Conservation (phyloP, 2,888 invertebrate species). For the Lepidochrysops patricia region DNA sequence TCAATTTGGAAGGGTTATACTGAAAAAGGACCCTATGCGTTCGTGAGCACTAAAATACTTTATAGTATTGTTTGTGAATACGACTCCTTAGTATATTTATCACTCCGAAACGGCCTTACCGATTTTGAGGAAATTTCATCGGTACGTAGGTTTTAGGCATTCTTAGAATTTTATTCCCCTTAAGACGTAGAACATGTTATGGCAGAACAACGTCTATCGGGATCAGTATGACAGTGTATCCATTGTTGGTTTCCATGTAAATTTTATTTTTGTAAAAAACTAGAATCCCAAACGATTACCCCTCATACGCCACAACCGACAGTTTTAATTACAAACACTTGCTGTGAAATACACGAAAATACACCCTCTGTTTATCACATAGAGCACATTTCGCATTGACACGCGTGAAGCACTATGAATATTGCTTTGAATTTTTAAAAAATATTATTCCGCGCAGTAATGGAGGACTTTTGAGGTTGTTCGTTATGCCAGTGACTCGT, state of each 20-base stretch:
- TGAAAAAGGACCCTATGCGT: too few relatives aligned
- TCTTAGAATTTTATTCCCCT: too few relatives aligned
- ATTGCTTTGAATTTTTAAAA: conserved; percentile 56
- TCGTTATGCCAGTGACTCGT: not conserved
- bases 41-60: too few relatives aligned
- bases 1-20: not conserved
- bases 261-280: not conserved
- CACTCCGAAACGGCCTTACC: too few relatives aligned
- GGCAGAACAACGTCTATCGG: too few relatives aligned
- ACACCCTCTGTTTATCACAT: not conserved
- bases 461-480: conserved; percentile 31
- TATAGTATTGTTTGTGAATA: too few relatives aligned
- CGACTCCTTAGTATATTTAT: too few relatives aligned
- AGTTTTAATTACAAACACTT: not conserved
- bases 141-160: too few relatives aligned
- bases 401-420: not conserved
- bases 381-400: not conserved
- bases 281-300: not conserved
- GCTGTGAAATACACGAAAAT: not conserved
- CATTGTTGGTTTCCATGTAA: not conserved
- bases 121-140: too few relatives aligned
- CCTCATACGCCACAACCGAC: not conserved
- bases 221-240: too few relatives aligned
- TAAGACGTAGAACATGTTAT: too few relatives aligned
- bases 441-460: conserved; percentile 57